Evolutionary conservation across 1,140 invertebrate species (phyloP).

Genomic region (Araneus ventricosus): DNA sequence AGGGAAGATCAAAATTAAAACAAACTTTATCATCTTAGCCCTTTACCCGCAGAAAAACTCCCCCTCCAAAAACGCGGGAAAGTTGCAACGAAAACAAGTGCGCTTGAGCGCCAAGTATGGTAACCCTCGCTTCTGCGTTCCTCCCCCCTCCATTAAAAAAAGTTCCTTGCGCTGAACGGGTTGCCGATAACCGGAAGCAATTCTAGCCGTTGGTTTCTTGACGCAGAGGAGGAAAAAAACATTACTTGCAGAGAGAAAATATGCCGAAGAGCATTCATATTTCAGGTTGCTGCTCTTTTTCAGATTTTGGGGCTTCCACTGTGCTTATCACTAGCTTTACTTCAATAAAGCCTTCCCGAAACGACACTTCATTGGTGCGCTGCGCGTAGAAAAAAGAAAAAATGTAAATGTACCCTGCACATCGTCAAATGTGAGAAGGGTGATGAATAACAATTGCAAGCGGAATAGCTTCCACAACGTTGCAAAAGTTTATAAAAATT

Average conservation of each 20-base stretch:
- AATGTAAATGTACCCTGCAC: constrained; percentile 25
- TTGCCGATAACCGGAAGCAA: constrained; percentile 73
- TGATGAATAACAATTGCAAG: constrained; percentile 39
- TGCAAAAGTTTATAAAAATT: background rate
- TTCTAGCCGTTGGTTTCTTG: constrained; percentile 74
- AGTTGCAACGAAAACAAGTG: background rate
- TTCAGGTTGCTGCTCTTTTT: constrained; percentile 68
- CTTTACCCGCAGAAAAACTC: background rate
- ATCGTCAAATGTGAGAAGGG: constrained; percentile 33
- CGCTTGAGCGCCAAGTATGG: constrained; percentile 35
- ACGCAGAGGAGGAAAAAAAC: constrained; percentile 57
- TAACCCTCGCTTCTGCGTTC: constrained; percentile 39
- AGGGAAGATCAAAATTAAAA: constrained; percentile 5
- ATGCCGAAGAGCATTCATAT: constrained; percentile 64
- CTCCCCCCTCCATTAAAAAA: constrained; percentile 58
- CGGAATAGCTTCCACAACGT: constrained; percentile 5
- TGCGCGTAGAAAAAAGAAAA: background rate
- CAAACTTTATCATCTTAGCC: background rate
- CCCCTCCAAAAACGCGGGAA: background rate
- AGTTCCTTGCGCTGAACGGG: constrained; percentile 34
- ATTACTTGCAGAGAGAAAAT: constrained; percentile 63
- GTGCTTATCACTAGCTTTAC: constrained; percentile 54
- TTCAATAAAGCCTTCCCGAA: constrained; percentile 25
- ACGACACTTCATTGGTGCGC: constrained; percentile 26
- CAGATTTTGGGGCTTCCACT: constrained; percentile 29